A percentile compares a stretch with the other conserved stretches of the same genome.
Conservation (phyloP, 1,140 invertebrate genomes). For the Bombyx mori region DNA sequence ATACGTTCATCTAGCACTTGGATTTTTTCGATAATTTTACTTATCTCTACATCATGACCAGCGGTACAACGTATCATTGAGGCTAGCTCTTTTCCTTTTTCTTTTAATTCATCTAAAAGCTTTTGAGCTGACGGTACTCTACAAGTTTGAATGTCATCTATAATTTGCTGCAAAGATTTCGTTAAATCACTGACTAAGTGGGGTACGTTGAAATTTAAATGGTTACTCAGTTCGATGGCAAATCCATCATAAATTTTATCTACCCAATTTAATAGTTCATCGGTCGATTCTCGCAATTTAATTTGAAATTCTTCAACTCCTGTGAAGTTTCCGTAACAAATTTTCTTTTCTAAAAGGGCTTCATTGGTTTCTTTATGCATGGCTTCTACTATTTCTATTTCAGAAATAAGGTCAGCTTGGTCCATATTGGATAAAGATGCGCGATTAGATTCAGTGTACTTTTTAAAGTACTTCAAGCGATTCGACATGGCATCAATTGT, state of each 20-base stretch:
- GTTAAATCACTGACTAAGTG: conserved; percentile 40
- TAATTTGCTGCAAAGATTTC: conserved; percentile 54
- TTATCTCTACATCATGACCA: conserved; percentile 45
- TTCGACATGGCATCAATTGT: conserved; percentile 43
- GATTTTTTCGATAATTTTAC: conserved; percentile 51
- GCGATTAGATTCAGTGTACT: conserved; percentile 41
- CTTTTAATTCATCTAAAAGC: conserved; percentile 38
- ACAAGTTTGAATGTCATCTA: conserved; percentile 35
- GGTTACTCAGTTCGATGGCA: conserved; percentile 35
- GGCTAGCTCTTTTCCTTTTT: conserved; percentile 37
- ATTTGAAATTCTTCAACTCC: conserved; percentile 37
- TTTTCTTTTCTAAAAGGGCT: conserved; percentile 38
- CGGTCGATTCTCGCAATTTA: conserved; percentile 27
- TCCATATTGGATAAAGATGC: conserved; percentile 28
- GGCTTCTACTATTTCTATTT: conserved; percentile 57
- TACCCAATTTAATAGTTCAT: conserved; percentile 47
- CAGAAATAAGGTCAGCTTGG: conserved; percentile 35
- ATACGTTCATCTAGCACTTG: conserved; percentile 44
- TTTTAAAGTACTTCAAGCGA: conserved; percentile 46
- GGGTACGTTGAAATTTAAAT: conserved; percentile 40
- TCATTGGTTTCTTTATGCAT: conserved; percentile 48
- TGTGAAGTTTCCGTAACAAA: conserved; percentile 37
- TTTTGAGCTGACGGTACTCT: conserved; percentile 27
- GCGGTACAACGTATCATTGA: conserved; percentile 41
- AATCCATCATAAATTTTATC: conserved; percentile 52